Evolutionary conservation across 2,113 vertebrate species (phyloP), one percentile per base, ranked within the genome.

Genomic region (Prunella himalayana): DNA sequence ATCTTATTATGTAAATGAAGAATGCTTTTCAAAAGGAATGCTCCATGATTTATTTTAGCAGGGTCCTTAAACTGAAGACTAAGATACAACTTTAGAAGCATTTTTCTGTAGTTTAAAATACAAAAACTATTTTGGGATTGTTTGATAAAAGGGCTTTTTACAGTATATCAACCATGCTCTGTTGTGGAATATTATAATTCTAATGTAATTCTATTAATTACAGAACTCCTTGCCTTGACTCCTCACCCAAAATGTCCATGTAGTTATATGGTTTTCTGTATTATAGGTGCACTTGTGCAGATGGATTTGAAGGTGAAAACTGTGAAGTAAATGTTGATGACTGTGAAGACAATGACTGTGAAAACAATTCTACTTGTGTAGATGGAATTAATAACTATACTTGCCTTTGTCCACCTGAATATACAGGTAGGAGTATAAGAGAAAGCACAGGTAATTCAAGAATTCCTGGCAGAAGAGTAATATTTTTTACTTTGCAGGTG

Each of bases 321-420:
- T 99, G 99, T 94, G 99, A 99, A 97, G 95, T 99, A 96, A 99
- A 99, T 93, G 97, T 99, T n/a, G 99, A 99, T 65, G 99, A 99
- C 95, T 99, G 99, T 88, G 99, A 99, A 95, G 99, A 99, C 86
- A 99, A 99, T 72, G 99, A 99, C 97, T 99, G 99, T 90, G 99
- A 99, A 97, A 99, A 99, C 97, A 99, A 99, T 97, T 99, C 99
- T 51, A 99, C 99, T 13, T 99, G 99, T 39, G 96, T 99, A 1
- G 99, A 99, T 90, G 99, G 99, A 56, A 99, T 99, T 97, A 99
- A 99, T 97, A 99, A 99, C 98, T 99, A 99, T 95, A 99, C 99
- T 1, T 99, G 99, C 96, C 98, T 99, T 92, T 99, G 99, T 94
- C 98, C 99, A 33, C 98, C 99, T 63, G 99, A 99, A 96, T 99